phyloP scores from a whole-genome alignment of 2,113 vertebrate genomes.

The Bombycilla garrulus region DNA sequence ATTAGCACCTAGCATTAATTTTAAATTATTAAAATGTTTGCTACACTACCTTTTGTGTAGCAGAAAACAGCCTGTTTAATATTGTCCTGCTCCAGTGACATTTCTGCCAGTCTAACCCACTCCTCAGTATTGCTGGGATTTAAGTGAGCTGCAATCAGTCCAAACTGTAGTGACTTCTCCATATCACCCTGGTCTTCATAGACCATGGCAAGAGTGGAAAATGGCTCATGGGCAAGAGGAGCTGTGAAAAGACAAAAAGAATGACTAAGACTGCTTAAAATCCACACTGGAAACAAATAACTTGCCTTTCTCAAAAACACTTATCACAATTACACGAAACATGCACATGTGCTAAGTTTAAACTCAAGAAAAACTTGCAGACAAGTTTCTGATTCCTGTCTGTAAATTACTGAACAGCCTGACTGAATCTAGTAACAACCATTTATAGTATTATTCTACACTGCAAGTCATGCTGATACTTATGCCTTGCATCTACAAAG shows the following conservation, averaged over 20 bases:
- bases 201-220: conserved; percentile 98
- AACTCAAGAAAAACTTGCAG: neutral
- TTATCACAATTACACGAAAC: neutral
- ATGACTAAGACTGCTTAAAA: neutral
- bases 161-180: conserved; percentile 95
- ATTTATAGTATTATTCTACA: neutral
- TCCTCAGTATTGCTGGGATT: conserved; percentile 96
- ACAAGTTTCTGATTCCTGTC: neutral
- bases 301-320: neutral
- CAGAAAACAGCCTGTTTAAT: conserved; percentile 95
- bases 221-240: conserved; percentile 95
- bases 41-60: conserved; percentile 88
- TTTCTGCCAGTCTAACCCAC: conserved; percentile 94
- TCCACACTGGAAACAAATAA: neutral
- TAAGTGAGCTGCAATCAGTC: conserved; percentile 94
- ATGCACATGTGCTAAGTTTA: neutral
- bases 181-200: conserved; percentile 94
- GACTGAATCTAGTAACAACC: neutral
- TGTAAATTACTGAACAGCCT: neutral
- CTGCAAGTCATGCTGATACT: neutral
- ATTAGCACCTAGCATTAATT: neutral
- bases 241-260: conserved; percentile 71
- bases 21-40: neutral
- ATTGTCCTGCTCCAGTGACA: conserved; percentile 97
- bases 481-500: neutral